Evolutionary conservation across 2,888 invertebrate genomes (phyloP).

Genomic region (Brachyptera risi): DNA sequence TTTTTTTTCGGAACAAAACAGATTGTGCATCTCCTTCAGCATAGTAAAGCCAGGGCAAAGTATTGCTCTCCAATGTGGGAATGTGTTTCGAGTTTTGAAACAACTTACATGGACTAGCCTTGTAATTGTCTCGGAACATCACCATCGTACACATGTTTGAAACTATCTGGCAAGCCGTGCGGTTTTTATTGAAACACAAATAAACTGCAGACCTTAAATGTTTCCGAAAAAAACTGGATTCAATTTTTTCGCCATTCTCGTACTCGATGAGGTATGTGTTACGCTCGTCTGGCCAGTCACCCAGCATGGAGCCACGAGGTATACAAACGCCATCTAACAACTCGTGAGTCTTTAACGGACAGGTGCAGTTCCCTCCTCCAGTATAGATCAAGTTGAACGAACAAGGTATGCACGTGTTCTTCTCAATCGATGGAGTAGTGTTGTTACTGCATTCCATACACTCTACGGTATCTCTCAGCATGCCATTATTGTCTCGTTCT

Average conservation of each 20-base stretch:
- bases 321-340: constrained; percentile 43
- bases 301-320: constrained; percentile 36
- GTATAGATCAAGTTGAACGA: constrained; percentile 28
- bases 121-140: constrained; percentile 50
- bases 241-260: constrained; percentile 38
- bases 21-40: constrained; percentile 47
- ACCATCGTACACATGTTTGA: constrained; percentile 63
- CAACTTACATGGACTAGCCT: constrained; percentile 46
- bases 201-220: constrained; percentile 44
- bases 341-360: constrained; percentile 41
- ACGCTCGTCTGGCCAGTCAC: constrained; percentile 42
- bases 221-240: constrained; percentile 45
- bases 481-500: constrained; percentile 3
- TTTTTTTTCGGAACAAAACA: constrained; percentile 45
- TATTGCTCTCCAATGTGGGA: constrained; percentile 34
- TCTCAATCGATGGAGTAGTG: constrained; percentile 43
- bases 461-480: constrained; percentile 39
- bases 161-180: constrained; percentile 59
- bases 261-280: constrained; percentile 43
- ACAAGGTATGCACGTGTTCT: constrained; percentile 45
- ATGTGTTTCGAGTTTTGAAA: constrained; percentile 40
- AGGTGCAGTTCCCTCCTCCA: constrained; percentile 41
- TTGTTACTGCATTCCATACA: constrained; percentile 47
- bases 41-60: constrained; percentile 48
- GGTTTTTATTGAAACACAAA: constrained; percentile 44